Evolutionary conservation across 1,140 invertebrate species (phyloP).

Genomic region (Mya arenaria): DNA sequence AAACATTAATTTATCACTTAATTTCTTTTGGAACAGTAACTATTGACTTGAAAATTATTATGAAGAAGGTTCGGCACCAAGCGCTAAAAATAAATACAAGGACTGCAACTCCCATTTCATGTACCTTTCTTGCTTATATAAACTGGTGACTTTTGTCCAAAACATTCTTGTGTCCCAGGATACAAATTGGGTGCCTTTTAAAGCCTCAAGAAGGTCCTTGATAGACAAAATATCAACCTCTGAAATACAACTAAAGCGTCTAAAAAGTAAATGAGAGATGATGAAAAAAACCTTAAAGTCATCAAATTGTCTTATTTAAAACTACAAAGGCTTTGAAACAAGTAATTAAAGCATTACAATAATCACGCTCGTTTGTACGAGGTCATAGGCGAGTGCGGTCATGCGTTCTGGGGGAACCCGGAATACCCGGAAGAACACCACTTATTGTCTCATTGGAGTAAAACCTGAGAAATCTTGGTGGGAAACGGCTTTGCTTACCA

Average conservation of each 20-base stretch:
- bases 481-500: too few relatives aligned
- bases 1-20: background rate
- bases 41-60: background rate
- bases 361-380: background rate
- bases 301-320: too few relatives aligned
- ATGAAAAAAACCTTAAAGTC: too few relatives aligned
- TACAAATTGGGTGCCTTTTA: background rate
- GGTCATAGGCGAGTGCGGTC: background rate
- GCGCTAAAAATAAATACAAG: background rate
- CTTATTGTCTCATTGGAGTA: too few relatives aligned
- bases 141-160: conserved; percentile 27
- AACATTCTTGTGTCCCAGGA: conserved; percentile 6
- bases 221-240: background rate
- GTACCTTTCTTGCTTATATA: conserved; percentile 30
- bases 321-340: background rate
- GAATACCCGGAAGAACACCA: too few relatives aligned
- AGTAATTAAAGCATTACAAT: background rate
- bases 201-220: background rate
- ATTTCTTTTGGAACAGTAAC: background rate
- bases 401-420: background rate
- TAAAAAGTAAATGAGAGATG: too few relatives aligned
- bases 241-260: too few relatives aligned
- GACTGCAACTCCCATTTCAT: background rate
- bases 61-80: background rate
- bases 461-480: too few relatives aligned